Evolutionary conservation across 2,888 invertebrate species (phyloP).

Genomic region (Drosophila mimetica): DNA sequence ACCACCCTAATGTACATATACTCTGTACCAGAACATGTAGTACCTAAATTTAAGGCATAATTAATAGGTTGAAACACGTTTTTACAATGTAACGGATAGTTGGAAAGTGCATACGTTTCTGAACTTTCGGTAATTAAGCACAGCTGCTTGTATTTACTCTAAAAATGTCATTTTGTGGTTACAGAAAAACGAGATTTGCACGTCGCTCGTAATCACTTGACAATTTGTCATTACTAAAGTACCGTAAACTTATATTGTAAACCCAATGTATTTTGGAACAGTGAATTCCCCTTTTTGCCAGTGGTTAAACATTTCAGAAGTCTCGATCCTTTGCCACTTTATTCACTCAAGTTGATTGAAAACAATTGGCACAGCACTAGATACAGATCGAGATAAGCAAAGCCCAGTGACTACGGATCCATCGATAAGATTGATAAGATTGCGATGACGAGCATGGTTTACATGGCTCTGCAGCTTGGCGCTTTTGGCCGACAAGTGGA

Average conservation of each 20-base stretch:
- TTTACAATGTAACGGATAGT: neutral
- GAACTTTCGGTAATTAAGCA: conserved; percentile 1
- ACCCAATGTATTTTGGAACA: neutral
- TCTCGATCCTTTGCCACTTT: neutral
- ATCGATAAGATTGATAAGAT: conserved; percentile 64
- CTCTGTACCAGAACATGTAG: neutral
- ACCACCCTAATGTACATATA: too few species aligned
- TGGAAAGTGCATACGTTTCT: neutral
- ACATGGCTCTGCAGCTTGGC: neutral
- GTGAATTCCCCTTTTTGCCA: neutral
- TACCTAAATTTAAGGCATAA: neutral
- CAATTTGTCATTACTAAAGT: neutral
- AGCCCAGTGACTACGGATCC: conserved; percentile 35
- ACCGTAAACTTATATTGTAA: neutral
- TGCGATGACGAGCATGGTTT: conserved; percentile 22
- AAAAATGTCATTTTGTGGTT: neutral
- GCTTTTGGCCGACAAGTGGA: neutral
- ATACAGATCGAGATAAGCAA: conserved; percentile 45
- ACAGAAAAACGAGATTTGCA: conserved; percentile 4
- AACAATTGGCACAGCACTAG: conserved; percentile 33
- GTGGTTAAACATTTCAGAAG: neutral
- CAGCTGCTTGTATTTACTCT: neutral
- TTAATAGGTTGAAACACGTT: neutral
- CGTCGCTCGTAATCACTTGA: conserved; percentile 7
- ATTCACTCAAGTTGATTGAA: conserved; percentile 27